Base-by-base conservation (phyloP, 1,140 invertebrate genomes). In the Diabrotica virgifera region DNA sequence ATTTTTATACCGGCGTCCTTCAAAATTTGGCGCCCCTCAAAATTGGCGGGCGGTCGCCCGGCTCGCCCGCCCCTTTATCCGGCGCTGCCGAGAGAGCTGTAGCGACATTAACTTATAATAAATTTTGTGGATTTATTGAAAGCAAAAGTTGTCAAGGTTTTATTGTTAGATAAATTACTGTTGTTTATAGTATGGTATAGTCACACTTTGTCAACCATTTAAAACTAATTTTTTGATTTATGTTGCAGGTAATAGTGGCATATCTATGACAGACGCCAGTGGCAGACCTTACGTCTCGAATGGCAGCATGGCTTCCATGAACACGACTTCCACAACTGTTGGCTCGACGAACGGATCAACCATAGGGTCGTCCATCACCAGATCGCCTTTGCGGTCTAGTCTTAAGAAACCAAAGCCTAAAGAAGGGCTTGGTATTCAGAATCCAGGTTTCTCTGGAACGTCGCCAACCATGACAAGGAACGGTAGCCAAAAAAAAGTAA, bases 401-500 rank as follows among this genome's bases (percentile, higher is more conserved):
- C 79, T 93, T 37, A 94, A 94, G 77, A 93, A 93, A 71, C 90
- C 91, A 0, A 83, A 88, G 66, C 81, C 89, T 13, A 72, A 80
- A 57, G 82, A 82, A 24, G 86, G 83, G 36, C 78, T 92, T 13
- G 92, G 92, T n/a, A 93, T 93, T 40, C 90, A 91, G 66, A 93
- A 94, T 81, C 91, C 91, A 0, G 91, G 91, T 13, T 92, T 89
- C 70, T 90, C 89, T 2, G 86, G 89, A 1, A 87, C 89, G 63
- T 93, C 91, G 9, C 92, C 90, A 2, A 90, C 90, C 0, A 80
- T 93, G 10, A 86, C 88, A 24, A 83, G 92, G 51, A 93, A 93
- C 70, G 91, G 90, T 0, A 92, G 90, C 69, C 88, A 91, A 65
- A 93, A 93, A 74, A 93, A 93, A 82, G 92, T 94, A 10, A 84